Percentiles rank a stretch among this genome's conserved stretches.
These are phyloP conservation scores for Montipora capricornis DNA, from an alignment of 64 coral and sea anemone species.

Conservation along the genomic window DNA sequence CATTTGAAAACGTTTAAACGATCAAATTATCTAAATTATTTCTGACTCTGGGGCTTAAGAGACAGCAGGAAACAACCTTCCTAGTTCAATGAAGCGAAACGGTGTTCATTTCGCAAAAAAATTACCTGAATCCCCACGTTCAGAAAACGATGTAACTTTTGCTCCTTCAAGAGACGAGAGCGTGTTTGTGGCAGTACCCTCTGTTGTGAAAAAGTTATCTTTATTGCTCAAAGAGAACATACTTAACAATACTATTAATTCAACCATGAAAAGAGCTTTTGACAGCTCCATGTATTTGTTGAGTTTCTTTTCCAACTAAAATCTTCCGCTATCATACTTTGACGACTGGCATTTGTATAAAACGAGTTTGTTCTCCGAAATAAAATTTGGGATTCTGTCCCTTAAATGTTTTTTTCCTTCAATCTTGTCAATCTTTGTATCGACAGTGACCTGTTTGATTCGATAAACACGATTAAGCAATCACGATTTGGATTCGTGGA, in stretches of 20 bases:
- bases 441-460: neutral
- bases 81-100: constrained; percentile 43
- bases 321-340: neutral
- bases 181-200: neutral
- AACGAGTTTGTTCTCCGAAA: neutral
- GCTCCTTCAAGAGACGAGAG: neutral
- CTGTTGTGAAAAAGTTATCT: neutral
- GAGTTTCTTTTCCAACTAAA: neutral
- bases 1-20: neutral
- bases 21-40: constrained; percentile 10
- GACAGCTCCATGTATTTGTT: neutral
- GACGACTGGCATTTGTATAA: neutral
- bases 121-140: neutral
- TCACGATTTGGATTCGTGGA: neutral
- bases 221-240: neutral
- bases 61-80: neutral
- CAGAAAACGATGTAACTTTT: constrained; percentile 11
- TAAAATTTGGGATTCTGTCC: neutral
- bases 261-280: constrained; percentile 20
- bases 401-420: neutral
- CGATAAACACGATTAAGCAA: constrained; percentile 29
- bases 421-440: neutral
- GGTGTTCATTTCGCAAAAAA: neutral
- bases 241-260: neutral
- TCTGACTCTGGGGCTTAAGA: constrained; percentile 28